A percentile compares a stretch with the other conserved stretches of the same genome.
phyloP scores from a whole-genome alignment of 2,797 vertebrate species.

The Crotalus adamanteus region DNA sequence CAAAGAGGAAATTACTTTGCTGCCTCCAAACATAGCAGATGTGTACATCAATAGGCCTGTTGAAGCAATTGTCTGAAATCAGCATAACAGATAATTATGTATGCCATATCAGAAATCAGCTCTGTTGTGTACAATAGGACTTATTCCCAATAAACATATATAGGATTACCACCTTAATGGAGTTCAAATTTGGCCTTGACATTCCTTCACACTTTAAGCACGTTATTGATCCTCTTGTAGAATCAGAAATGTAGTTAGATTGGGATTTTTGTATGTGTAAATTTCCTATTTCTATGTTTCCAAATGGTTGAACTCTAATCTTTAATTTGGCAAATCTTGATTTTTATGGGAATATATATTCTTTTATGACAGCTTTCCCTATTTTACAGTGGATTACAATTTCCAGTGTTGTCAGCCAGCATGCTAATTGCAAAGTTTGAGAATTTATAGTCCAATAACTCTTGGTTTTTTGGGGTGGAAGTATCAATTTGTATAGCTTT shows the following conservation, averaged over 20 bases:
- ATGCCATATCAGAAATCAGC: not conserved
- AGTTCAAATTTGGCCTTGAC: conserved; percentile 58
- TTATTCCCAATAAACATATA: not conserved
- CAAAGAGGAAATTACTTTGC: not conserved
- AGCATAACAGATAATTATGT: conserved; percentile 5
- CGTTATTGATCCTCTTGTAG: conserved; percentile 50
- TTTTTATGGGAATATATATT: conserved; percentile 40
- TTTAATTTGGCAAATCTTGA: conserved; percentile 47
- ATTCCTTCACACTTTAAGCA: conserved; percentile 37
- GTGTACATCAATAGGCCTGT: conserved; percentile 4
- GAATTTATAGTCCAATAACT: not conserved
- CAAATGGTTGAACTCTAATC: conserved; percentile 41
- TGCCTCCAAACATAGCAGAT: not conserved
- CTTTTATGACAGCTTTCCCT: not conserved
- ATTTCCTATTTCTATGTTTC: conserved; percentile 30
- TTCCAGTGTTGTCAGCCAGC: not conserved
- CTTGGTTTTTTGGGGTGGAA: not conserved
- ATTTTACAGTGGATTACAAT: not conserved
- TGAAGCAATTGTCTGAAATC: conserved; percentile 37
- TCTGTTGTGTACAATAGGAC: not conserved
- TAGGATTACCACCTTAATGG: conserved; percentile 44
- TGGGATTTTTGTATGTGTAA: not conserved
- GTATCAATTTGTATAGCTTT: not conserved
- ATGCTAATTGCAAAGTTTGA: not conserved
- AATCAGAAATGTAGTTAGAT: conserved; percentile 5